Conservation (phyloP, 2,113 vertebrate species). For the Mesembrinibis cayennensis region DNA sequence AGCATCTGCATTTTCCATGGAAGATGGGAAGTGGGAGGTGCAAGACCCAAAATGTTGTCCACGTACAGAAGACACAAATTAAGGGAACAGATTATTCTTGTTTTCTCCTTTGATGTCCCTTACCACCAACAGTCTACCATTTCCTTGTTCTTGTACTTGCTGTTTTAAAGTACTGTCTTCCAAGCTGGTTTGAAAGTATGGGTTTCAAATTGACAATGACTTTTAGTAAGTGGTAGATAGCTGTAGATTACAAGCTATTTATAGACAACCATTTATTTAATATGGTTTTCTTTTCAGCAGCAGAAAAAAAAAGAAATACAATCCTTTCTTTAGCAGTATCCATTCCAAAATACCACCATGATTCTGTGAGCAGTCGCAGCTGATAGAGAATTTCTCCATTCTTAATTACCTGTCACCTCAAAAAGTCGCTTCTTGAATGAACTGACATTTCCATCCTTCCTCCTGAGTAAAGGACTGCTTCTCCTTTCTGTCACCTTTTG, state of each 20-base stretch:
- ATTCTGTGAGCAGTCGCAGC: background rate
- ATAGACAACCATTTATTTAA: background rate
- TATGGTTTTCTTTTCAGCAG: background rate
- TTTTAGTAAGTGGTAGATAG: background rate
- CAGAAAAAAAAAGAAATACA: background rate
- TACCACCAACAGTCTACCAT: background rate
- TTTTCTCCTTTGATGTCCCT: background rate
- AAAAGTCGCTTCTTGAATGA: slow-evolving; percentile 96
- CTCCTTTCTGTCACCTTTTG: slow-evolving; percentile 98
- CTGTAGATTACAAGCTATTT: background rate
- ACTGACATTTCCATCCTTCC: slow-evolving; percentile 90
- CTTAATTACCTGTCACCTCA: slow-evolving; percentile 91
- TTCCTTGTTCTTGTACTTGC: background rate
- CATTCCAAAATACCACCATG: background rate
- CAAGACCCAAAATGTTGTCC: background rate
- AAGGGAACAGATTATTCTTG: background rate
- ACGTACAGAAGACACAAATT: background rate
- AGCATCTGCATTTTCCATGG: background rate
- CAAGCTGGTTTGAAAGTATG: background rate
- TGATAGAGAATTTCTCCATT: background rate
- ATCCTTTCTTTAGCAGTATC: background rate
- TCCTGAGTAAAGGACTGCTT: slow-evolving; percentile 95
- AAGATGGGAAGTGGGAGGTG: background rate
- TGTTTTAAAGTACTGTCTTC: background rate
- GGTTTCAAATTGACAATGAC: background rate